Percentiles rank a stretch among this genome's conserved stretches.
phyloP scores from a whole-genome alignment of 2,113 vertebrate genomes.

The Hippocampus barbouri region DNA sequence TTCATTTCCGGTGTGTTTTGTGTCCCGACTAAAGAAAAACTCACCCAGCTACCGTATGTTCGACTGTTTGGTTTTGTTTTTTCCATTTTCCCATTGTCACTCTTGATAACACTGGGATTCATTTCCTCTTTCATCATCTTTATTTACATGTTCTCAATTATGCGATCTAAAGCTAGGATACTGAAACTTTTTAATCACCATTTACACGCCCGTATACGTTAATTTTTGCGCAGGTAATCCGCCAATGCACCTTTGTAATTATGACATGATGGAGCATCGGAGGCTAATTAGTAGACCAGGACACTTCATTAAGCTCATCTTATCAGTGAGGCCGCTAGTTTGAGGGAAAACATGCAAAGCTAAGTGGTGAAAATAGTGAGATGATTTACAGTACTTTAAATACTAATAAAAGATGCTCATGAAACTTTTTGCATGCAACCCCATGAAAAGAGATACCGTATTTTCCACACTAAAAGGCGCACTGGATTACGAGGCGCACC shows the following conservation, averaged over 20 bases:
- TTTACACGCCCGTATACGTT: not conserved
- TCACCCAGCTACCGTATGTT: not conserved
- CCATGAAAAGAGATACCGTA: too few relatives aligned
- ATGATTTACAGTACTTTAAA: too few relatives aligned
- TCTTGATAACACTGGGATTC: not conserved
- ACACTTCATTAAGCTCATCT: conserved; percentile 60
- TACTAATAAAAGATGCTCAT: too few relatives aligned
- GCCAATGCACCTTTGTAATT: conserved; percentile 46
- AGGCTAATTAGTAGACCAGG: conserved; percentile 61
- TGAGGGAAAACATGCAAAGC: not conserved
- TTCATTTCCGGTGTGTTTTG: conserved; percentile 5
- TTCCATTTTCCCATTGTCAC: not conserved
- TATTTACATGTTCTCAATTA: not conserved
- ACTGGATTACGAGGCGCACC: too few relatives aligned
- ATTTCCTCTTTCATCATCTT: conserved; percentile 5
- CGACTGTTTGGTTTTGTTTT: not conserved
- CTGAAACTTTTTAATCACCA: not conserved
- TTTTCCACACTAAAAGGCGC: too few relatives aligned
- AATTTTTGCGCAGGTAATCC: conserved; percentile 20
- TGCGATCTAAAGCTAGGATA: not conserved
- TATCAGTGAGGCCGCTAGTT: not conserved
- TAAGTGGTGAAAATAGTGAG: too few relatives aligned
- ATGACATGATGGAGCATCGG: conserved; percentile 44
- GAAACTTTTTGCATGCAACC: too few relatives aligned
- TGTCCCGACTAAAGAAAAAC: conserved; percentile 9